Base-by-base conservation (phyloP, 2,888 invertebrate genomes). In the Drosophila falleni region DNA sequence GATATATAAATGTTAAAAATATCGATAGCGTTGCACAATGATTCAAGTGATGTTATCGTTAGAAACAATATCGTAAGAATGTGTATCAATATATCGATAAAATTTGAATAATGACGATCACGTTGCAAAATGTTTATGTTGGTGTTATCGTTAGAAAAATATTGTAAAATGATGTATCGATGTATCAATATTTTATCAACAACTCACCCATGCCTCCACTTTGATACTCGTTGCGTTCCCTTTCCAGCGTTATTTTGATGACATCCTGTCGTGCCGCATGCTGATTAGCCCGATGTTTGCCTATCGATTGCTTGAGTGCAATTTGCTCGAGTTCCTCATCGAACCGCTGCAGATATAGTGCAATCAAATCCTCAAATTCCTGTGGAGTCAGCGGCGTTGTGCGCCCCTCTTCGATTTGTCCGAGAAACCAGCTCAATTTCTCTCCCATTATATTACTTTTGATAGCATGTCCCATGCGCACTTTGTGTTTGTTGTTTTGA, bases 241-340 rank as follows among this genome's bases (percentile, higher is more conserved):
- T 94, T 85, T 96, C 95, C 74, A 95, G 94, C 0, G 96, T 96
- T 83, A 97, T 95, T 83, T 95, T 95, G 49, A 98, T 96, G 10
- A 96, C 94, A 92, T 96, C 96, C 92, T 96, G 95, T 68, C 98
- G 94, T 77, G 95, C 96, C 0, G 96, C 96, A 92, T 97, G 97
- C 89, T 97, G 97, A 78, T 95, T 95, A 81, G 95, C 95, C 56
- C 97, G 94, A 74, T 90, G 83, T 67, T 93, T 93, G 63, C 95
- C 94, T 35, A 97, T 95, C 0, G 96, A 96, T 89, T 97, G 96
- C 89, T 97, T 97, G 15, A 97, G 92, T 13, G 94, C 93, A 74
- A 98, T 97, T 91, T 97, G 96, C 81, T 95, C 95, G 39, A 97
- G 91, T 92, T 97, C 97, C 47, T 96, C 96, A 69, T 96, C 95